Base-by-base conservation (phyloP, 2,888 invertebrate species). In the Aleiodes alternator region DNA sequence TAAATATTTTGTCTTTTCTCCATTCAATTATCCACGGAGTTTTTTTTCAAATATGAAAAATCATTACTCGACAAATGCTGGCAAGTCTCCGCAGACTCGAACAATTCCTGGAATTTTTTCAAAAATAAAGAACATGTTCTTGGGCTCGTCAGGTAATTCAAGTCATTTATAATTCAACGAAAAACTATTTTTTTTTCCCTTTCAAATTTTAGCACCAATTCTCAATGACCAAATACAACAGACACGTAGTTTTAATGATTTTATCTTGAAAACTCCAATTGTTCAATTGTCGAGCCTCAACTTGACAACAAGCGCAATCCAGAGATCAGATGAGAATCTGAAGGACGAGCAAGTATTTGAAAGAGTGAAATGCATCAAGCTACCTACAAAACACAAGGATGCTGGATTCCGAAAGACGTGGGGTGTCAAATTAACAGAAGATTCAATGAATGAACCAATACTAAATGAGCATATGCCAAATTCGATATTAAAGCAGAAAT, bases 101-200 rank as follows among this genome's bases (percentile, higher is more conserved):
- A 75, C 69, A 38, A 38, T 76, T 6, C 73, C 80, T 7, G 82
- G 84, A 56, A 74, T 86, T 11, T 64, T 86, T 29, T 80, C 82
- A 5, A 84, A 79, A 76, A 23, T 86, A 34, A 85, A 77, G 53
- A 81, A 82, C 23, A 80, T 86, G 3, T 84, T 86, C 48, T 50
- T 75, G 29, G 72, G 76, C 9, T 69, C 76, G 9, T 72, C 79
- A 79, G 82, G 83, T 64, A 64, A 64, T 64, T 12, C 4, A 56
- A 55, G 12, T 55, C 3, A 16, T 16, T 14, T 55, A n/a, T 16
- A 12, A 16, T 7, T 16, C 0, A 55, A 55, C 12, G 55, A 55
- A 1, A 16, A 14, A 56, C 23, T 56, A n/a, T 12, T 43, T 9
- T 7, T 43, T 9, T 7, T 43, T 8, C n/a, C 14, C 5, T 59